phyloP scores from a whole-genome alignment of 2,113 vertebrate genomes.

The Cairina moschata region DNA sequence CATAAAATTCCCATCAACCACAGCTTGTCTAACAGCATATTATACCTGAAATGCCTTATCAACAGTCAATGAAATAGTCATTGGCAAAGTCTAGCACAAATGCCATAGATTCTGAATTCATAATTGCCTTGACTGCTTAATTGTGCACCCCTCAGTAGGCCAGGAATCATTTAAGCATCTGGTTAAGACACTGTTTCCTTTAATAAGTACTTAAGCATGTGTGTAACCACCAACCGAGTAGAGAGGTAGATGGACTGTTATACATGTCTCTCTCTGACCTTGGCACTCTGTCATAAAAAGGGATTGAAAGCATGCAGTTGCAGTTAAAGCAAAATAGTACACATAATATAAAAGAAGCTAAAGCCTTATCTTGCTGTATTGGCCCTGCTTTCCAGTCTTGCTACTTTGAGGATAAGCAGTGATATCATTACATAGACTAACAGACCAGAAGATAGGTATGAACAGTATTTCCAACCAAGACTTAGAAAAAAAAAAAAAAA shows the following conservation, averaged over 20 bases:
- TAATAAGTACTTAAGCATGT: neutral
- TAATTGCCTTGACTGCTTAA: conserved; percentile 1
- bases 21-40: neutral
- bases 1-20: neutral
- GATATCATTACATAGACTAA: neutral
- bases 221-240: neutral
- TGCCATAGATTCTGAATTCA: neutral
- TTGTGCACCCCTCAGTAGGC: neutral
- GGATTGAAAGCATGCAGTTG: neutral
- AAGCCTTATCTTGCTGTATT: neutral
- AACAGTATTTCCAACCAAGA: neutral
- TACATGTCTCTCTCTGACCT: neutral
- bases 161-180: neutral
- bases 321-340: neutral
- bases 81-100: neutral
- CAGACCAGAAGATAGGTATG: neutral
- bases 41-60: neutral
- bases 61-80: neutral
- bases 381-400: neutral
- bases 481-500: neutral
- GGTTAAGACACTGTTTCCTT: neutral
- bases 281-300: neutral
- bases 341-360: neutral
- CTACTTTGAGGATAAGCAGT: neutral
- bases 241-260: neutral